Conservation (phyloP, 2,888 invertebrate species). For the Nomada flava region DNA sequence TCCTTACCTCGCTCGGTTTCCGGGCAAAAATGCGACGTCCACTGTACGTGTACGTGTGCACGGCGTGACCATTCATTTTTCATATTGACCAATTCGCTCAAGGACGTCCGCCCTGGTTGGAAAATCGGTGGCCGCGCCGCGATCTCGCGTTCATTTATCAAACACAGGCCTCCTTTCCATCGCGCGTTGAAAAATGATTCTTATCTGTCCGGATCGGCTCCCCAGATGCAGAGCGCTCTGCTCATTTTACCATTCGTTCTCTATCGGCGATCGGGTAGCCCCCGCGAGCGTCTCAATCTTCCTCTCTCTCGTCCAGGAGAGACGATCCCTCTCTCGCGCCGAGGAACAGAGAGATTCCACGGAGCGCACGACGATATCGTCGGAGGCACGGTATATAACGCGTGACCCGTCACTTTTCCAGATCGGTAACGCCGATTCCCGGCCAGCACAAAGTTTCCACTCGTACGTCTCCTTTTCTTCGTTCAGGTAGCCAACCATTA, state of each 20-base stretch:
- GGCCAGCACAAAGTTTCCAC: conserved; percentile 37
- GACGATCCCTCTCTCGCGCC: conserved; percentile 18
- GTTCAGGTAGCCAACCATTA: conserved; percentile 69
- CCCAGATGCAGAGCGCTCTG: conserved; percentile 56
- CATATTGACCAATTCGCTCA: conserved; percentile 38
- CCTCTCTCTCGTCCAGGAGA: conserved; percentile 19
- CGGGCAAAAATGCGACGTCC: conserved; percentile 44
- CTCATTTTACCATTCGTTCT: conserved; percentile 70
- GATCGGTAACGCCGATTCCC: conserved; percentile 74
- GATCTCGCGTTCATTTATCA: conserved; percentile 65
- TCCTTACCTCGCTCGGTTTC: conserved; percentile 55
- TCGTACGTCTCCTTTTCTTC: conserved; percentile 45
- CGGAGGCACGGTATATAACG: conserved; percentile 38
- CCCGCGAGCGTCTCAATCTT: conserved; percentile 72
- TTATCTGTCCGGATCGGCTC: conserved; percentile 38
- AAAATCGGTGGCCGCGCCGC: conserved; percentile 55
- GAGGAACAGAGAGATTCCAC: conserved; percentile 38
- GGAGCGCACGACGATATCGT: conserved; percentile 1
- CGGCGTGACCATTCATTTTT: conserved; percentile 42
- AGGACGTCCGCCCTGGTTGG: conserved; percentile 51
- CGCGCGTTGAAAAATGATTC: conserved; percentile 34
- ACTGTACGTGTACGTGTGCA: conserved; percentile 12
- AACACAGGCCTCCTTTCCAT: conserved; percentile 18
- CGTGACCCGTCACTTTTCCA: conserved; percentile 73
- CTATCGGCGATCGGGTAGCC: conserved; percentile 71